Evolutionary conservation across 1,140 invertebrate species (phyloP).

Genomic region (Theocolax elegans): DNA sequence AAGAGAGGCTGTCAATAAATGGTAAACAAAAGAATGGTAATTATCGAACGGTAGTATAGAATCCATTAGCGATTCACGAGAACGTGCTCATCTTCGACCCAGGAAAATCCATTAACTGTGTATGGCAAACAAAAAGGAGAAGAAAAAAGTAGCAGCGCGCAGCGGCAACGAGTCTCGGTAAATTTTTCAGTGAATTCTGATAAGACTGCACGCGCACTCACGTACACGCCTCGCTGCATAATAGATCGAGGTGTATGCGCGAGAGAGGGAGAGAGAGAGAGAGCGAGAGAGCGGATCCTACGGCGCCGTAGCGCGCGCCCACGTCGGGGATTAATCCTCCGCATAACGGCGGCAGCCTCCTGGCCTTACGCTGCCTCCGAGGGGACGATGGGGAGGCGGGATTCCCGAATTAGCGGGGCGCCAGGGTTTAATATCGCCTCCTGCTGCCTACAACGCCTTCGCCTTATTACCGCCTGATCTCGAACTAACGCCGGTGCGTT

Average conservation of each 20-base stretch:
- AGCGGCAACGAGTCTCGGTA: neutral
- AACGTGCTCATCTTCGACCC: neutral
- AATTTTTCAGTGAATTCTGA: conserved; percentile 32
- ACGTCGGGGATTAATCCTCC: conserved; percentile 15
- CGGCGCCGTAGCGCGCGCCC: neutral
- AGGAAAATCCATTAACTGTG: conserved; percentile 4
- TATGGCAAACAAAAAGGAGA: neutral
- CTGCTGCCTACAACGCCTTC: neutral
- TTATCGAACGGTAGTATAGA: no score
- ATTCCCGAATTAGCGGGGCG: conserved; percentile 47
- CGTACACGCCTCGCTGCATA: neutral
- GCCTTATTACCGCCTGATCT: conserved; percentile 11
- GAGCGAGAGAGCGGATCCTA: neutral
- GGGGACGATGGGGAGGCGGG: conserved; percentile 27
- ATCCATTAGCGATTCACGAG: conserved; percentile 20
- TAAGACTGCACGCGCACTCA: neutral
- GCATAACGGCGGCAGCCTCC: no score
- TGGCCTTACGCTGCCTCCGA: no score
- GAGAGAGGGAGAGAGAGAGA: conserved; percentile 25
- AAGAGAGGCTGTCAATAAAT: no score
- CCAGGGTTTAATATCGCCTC: conserved; percentile 35
- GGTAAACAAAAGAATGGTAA: no score
- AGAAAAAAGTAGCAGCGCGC: no score
- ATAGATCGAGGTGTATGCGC: neutral
- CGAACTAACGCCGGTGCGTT: neutral